Percentiles rank a stretch among this genome's conserved stretches.
Evolutionary conservation across 2,113 vertebrate species (phyloP).

Genomic region (Tragelaphus scriptus): DNA sequence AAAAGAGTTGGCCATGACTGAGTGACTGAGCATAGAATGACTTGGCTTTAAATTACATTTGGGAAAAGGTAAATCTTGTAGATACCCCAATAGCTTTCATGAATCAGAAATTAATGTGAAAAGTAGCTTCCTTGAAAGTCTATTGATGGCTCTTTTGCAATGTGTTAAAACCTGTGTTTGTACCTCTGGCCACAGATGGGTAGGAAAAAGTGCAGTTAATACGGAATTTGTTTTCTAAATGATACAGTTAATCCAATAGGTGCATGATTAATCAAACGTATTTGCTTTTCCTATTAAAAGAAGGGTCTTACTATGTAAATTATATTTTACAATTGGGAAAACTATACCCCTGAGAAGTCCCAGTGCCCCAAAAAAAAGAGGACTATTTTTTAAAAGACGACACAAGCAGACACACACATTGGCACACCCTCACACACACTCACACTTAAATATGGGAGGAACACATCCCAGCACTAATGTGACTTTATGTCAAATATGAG

Average conservation of each 20-base stretch:
- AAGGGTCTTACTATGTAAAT: neutral
- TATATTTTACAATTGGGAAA: neutral
- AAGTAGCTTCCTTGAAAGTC: conserved; percentile 60
- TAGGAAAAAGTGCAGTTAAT: neutral
- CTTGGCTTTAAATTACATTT: conserved; percentile 64
- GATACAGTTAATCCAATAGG: neutral
- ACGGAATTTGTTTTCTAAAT: neutral
- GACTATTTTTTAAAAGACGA: neutral
- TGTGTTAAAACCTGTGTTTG: conserved; percentile 68
- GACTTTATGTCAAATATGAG: neutral
- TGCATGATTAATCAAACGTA: neutral
- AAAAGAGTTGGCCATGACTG: neutral
- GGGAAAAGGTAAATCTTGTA: conserved; percentile 52
- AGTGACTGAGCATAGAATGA: neutral
- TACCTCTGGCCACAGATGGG: conserved; percentile 64
- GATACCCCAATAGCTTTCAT: conserved; percentile 66
- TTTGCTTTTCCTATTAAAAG: conserved; percentile 1
- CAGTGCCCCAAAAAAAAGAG: neutral
- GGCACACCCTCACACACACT: neutral
- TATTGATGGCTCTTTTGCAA: conserved; percentile 62
- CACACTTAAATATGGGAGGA: neutral
- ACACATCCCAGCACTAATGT: neutral
- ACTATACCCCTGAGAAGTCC: neutral
- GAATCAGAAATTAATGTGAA: conserved; percentile 72
- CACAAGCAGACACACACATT: accelerated